phyloP scores from a whole-genome alignment of 2,888 invertebrate genomes.

The Arctia plantaginis region DNA sequence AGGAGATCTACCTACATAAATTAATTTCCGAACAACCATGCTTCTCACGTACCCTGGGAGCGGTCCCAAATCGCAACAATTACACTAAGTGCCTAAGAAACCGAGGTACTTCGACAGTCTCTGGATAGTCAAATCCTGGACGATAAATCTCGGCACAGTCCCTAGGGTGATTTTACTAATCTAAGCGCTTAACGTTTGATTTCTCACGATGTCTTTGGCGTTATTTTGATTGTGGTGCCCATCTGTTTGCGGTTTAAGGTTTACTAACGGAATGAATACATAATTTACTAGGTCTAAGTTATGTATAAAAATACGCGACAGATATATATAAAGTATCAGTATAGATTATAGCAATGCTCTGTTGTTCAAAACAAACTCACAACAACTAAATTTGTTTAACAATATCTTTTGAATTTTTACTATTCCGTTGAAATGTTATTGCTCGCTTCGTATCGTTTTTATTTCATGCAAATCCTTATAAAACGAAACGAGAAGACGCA shows the following conservation, averaged over 20 bases:
- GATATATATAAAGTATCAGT: background rate
- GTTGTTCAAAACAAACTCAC: background rate
- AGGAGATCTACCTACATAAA: constrained; percentile 3
- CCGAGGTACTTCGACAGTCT: constrained; percentile 17
- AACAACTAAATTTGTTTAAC: background rate
- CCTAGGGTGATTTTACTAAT: constrained; percentile 33
- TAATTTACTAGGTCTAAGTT: background rate
- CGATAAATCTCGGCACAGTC: constrained; percentile 40
- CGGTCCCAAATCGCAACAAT: constrained; percentile 28
- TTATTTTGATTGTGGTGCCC: constrained; percentile 22
- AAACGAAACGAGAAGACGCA: background rate
- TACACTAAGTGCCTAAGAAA: constrained; percentile 31
- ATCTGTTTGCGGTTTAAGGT: constrained; percentile 22
- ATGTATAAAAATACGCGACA: background rate
- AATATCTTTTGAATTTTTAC: background rate
- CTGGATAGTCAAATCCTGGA: constrained; percentile 22
- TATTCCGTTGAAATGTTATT: background rate
- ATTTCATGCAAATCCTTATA: background rate
- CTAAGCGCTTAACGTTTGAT: constrained; percentile 36
- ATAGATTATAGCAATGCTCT: background rate
- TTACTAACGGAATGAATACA: constrained; percentile 11
- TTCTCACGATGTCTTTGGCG: constrained; percentile 29
- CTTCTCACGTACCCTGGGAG: constrained; percentile 4
- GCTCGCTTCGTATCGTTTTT: background rate
- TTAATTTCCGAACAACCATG: constrained; percentile 8